Conservation (phyloP, 2,797 vertebrate species). For the Benthosema pterotum region DNA sequence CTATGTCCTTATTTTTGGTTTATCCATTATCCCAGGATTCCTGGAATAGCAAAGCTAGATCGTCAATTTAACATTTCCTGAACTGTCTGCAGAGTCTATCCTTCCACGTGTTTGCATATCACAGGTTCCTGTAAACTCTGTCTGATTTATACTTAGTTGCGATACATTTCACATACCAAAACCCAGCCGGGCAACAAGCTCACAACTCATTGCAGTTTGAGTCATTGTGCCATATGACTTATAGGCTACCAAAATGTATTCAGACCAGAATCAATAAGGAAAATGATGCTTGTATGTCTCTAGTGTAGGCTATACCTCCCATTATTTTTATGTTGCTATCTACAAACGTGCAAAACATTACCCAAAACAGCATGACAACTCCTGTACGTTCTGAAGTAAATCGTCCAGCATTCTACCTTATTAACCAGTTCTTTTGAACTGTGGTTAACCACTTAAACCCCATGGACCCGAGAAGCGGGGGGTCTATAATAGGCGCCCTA, state of each 20-base stretch:
- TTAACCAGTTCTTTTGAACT: conserved; percentile 44
- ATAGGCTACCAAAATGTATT: too few relatives aligned
- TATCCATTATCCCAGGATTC: conserved; percentile 18
- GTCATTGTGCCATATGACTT: too few relatives aligned
- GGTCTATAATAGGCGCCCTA: too few relatives aligned
- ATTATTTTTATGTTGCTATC: too few relatives aligned
- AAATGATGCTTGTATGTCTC: too few relatives aligned
- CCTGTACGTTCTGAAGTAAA: conserved; percentile 60
- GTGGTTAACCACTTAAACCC: conserved; percentile 1
- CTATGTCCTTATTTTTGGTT: conserved; percentile 10
- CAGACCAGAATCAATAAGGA: too few relatives aligned
- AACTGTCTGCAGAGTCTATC: conserved; percentile 26
- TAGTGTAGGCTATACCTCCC: too few relatives aligned
- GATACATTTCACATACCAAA: too few relatives aligned
- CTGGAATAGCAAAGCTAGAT: conserved; percentile 19
- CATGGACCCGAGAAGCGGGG: too few relatives aligned
- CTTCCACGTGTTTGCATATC: conserved; percentile 11
- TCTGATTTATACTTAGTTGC: too few relatives aligned
- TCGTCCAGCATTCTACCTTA: conserved; percentile 45
- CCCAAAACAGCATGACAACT: conserved; percentile 13
- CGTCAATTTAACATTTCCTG: conserved; percentile 41
- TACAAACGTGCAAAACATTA: conserved; percentile 7
- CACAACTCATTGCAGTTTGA: too few relatives aligned
- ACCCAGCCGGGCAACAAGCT: too few relatives aligned
- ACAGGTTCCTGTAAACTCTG: not conserved